A percentile compares a stretch with the other conserved stretches of the same genome.
These are phyloP conservation scores for Masnerella sp. DNA, from an alignment of 2,888 invertebrate species.

Conservation along the genomic window DNA sequence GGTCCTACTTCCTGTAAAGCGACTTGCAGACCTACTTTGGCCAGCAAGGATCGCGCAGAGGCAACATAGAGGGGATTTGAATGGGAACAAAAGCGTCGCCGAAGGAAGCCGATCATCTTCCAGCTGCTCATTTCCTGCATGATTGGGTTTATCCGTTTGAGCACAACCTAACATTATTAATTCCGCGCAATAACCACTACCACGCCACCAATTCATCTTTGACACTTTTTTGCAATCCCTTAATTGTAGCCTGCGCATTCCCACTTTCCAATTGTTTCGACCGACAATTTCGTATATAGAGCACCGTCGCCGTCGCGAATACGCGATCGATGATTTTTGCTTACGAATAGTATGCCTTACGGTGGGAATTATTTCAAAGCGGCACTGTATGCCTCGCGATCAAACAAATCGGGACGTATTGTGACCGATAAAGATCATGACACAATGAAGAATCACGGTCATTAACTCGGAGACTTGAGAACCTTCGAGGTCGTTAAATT, in stretches of 20 bases:
- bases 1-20: conserved; percentile 57
- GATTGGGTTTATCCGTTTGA: conserved; percentile 54
- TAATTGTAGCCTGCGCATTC: conserved; percentile 14
- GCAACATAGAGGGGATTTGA: conserved; percentile 48
- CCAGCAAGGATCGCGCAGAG: conserved; percentile 67
- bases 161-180: conserved; percentile 46
- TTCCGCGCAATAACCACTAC: conserved; percentile 42
- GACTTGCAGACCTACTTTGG: conserved; percentile 71
- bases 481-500: conserved; percentile 33
- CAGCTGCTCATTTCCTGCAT: conserved; percentile 58
- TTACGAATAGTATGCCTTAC: conserved; percentile 11
- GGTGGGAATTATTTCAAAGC: conserved; percentile 9
- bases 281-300: conserved; percentile 4
- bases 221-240: conserved; percentile 43
- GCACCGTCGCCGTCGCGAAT: conserved; percentile 30
- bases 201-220: conserved; percentile 38
- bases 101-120: conserved; percentile 51
- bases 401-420: conserved; percentile 38
- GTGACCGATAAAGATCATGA: conserved; percentile 37
- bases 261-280: conserved; percentile 27
- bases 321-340: conserved; percentile 38
- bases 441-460: conserved; percentile 44
- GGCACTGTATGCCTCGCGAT: conserved; percentile 32
- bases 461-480: conserved; percentile 54
- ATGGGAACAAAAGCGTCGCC: conserved; percentile 52